Evolutionary conservation across 2,113 vertebrate genomes (phyloP).

Genomic region (Neoarius graeffei): DNA sequence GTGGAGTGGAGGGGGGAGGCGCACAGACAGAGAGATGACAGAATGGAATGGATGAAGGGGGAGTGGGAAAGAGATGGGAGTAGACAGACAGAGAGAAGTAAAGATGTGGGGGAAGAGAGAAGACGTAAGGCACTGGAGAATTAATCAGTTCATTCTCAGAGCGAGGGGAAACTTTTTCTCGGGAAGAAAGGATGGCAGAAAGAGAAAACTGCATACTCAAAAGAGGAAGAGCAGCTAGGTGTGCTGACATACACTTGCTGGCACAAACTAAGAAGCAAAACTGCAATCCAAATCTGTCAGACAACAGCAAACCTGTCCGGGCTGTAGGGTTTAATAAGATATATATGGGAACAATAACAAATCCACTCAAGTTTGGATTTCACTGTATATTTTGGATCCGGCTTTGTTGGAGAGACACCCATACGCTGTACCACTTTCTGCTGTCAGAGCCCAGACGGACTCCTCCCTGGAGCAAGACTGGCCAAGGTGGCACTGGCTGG

Average conservation of each 20-base stretch:
- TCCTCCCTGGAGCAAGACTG: conserved; percentile 51
- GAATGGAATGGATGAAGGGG: conserved; percentile 8
- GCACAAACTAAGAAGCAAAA: background rate
- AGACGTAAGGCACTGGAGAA: conserved; percentile 16
- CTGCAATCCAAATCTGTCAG: conserved; percentile 21
- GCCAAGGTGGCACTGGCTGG: conserved; percentile 47
- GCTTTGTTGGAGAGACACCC: conserved; percentile 32
- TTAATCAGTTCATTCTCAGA: conserved; percentile 46
- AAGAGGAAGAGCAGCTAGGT: background rate
- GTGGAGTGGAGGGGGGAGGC: conserved; percentile 39
- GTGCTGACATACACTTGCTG: background rate
- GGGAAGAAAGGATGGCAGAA: background rate
- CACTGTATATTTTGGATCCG: conserved; percentile 26
- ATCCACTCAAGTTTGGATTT: conserved; percentile 27
- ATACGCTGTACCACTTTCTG: conserved; percentile 42
- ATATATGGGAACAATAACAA: conserved; percentile 4
- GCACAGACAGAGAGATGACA: conserved; percentile 46
- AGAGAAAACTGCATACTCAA: conserved; percentile 9
- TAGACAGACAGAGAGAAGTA: conserved; percentile 4
- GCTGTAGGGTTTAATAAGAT: conserved; percentile 21
- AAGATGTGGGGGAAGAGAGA: conserved; percentile 13
- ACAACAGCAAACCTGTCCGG: conserved; percentile 25
- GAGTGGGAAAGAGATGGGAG: conserved; percentile 30
- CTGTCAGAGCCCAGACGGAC: conserved; percentile 24
- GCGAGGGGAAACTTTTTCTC: conserved; percentile 16